Percentiles rank a stretch among this genome's conserved stretches.
phyloP scores from a whole-genome alignment of 2,113 vertebrate species.

The Ictalurus furcatus region DNA sequence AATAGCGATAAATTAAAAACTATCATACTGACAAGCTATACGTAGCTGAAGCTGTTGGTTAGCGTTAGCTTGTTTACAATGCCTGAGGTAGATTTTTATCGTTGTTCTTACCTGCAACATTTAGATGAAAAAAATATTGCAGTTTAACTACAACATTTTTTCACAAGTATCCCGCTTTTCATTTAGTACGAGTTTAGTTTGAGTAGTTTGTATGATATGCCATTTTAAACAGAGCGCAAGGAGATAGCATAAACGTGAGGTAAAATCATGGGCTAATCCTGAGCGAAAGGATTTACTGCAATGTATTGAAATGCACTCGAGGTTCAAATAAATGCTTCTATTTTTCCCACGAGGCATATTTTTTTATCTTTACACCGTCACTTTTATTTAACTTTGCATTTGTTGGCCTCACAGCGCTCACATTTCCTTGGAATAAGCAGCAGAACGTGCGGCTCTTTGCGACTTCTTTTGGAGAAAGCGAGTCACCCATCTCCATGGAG shows the following conservation, averaged over 20 bases:
- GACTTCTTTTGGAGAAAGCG: background rate
- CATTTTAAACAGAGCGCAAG: background rate
- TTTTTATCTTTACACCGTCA: background rate
- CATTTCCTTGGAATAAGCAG: background rate
- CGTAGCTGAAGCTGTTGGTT: background rate
- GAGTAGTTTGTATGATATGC: background rate
- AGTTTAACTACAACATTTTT: background rate
- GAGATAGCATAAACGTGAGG: background rate
- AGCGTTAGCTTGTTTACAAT: background rate
- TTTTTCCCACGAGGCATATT: too few species aligned
- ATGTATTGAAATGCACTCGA: background rate
- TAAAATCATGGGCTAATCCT: background rate
- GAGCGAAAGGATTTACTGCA: background rate
- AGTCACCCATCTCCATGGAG: slow-evolving; percentile 54
- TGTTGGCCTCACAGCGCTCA: background rate
- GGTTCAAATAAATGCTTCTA: background rate
- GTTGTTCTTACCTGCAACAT: background rate
- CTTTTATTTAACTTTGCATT: too few species aligned
- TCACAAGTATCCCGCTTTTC: background rate
- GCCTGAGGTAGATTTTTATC: background rate
- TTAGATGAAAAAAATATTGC: background rate
- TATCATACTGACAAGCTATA: background rate
- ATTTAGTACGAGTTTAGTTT: background rate
- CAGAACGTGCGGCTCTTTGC: background rate
- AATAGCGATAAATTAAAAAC: background rate